phyloP scores from a whole-genome alignment of 2,113 vertebrate species.

The Muntiacus muntjak region DNA sequence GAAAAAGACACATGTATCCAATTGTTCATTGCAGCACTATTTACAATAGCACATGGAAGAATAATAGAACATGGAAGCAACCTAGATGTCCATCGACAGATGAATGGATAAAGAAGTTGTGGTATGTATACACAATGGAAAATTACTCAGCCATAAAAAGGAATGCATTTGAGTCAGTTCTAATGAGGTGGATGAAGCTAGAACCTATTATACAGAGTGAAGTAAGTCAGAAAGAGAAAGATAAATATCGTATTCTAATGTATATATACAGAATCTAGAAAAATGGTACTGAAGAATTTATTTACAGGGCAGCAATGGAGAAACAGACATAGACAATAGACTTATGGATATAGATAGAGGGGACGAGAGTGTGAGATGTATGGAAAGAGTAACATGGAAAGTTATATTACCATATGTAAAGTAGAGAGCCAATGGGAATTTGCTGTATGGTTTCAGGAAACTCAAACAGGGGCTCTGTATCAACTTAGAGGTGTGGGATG shows the following conservation, averaged over 20 bases:
- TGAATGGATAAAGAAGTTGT: not conserved
- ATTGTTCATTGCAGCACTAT: not conserved
- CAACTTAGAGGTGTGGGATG: not conserved
- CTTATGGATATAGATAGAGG: not conserved
- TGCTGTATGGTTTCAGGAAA: not conserved
- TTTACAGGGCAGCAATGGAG: not conserved
- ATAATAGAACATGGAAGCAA: not conserved
- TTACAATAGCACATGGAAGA: not conserved
- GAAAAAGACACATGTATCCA: not conserved
- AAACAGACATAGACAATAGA: not conserved
- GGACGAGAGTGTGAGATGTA: not conserved
- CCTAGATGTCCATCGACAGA: not conserved
- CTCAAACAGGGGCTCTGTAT: not conserved
- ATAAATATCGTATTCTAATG: not conserved
- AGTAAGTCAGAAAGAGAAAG: not conserved
- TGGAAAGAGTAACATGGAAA: not conserved
- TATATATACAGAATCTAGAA: not conserved
- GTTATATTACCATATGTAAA: not conserved
- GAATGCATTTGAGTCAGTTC: not conserved
- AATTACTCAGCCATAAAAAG: not conserved
- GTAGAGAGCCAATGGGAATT: not conserved
- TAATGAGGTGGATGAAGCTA: not conserved
- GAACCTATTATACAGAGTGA: not conserved
- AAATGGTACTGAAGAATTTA: not conserved
- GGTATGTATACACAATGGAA: not conserved